Evolutionary conservation across 2,113 vertebrate species (phyloP).

Genomic region (Rhodinocichla rosea): DNA sequence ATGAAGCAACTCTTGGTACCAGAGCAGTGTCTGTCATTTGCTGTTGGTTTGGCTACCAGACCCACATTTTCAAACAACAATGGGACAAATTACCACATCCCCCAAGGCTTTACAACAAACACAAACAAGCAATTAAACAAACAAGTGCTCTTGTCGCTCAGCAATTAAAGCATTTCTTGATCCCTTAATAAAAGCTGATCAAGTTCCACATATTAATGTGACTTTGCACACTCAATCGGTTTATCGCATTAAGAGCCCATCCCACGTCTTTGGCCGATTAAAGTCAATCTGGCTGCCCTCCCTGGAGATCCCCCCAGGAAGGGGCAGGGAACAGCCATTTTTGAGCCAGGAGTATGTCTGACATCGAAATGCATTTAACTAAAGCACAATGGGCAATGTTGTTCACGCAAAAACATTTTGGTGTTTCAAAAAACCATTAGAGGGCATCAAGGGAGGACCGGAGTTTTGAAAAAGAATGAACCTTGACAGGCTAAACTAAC

Average conservation of each 20-base stretch:
- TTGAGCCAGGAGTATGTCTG: slow-evolving; percentile 40
- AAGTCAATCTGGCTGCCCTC: slow-evolving; percentile 12
- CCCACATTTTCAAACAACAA: slow-evolving; percentile 19
- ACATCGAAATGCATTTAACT: slow-evolving; percentile 70
- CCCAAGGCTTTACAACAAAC: slow-evolving; percentile 21
- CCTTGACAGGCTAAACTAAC: slow-evolving; percentile 69
- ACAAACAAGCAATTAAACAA: slow-evolving; percentile 48
- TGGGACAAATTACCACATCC: neutral
- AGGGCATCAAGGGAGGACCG: slow-evolving; percentile 65
- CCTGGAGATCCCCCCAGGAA: slow-evolving; percentile 27
- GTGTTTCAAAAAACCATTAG: slow-evolving; percentile 72
- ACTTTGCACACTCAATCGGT: neutral
- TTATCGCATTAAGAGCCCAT: slow-evolving; percentile 1
- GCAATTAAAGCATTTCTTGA: slow-evolving; percentile 20
- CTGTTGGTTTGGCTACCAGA: slow-evolving; percentile 1
- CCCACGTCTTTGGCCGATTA: slow-evolving; percentile 22
- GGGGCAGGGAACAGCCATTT: slow-evolving; percentile 18
- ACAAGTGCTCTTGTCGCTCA: slow-evolving; percentile 34
- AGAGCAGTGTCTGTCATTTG: neutral
- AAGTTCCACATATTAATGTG: slow-evolving; percentile 19
- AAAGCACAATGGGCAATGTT: slow-evolving; percentile 61
- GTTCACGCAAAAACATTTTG: slow-evolving; percentile 69
- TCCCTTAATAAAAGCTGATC: slow-evolving; percentile 6
- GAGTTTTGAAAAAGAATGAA: slow-evolving; percentile 67
- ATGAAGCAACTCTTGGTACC: neutral